Base-by-base conservation (phyloP, 2,888 invertebrate species). In the Epinotia bilunana region DNA sequence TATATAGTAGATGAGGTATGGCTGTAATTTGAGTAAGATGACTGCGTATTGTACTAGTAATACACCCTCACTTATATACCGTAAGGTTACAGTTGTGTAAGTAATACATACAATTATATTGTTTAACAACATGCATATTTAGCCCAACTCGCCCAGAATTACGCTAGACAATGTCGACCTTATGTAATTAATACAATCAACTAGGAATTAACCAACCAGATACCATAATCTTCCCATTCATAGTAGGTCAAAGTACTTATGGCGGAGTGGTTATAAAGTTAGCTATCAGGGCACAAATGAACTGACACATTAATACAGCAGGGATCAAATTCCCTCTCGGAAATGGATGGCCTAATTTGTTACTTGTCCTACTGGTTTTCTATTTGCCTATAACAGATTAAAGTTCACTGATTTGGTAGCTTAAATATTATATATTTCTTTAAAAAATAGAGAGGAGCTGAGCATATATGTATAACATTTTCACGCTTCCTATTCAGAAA, bases 291-390 rank as follows among this genome's bases (percentile, higher is more conserved):
- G 61, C 65, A 61, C 72, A 62, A 75, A 74, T 58, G 57, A 63
- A 69, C 69, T 58, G 69, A 46, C 58, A 63, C 69, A 74, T 63
- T 69, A 69, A 74, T 69, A 69, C 68, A 68, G 63, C 57, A 46
- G 63, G 63, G 74, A 69, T 74, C 74, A 74, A 74, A 69, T 63
- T 63, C 67, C 69, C 57, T 69, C 72, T n/a, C 53, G n/a, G 74
- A 72, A 80, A 81, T 79, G 73, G 78, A 80, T 81, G 78, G 78
- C 79, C 76, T 80, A 80, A 80, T 80, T 81, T 69, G 68, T 46
- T 74, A 9, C 58, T 33, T 53, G 23, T 62, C 28, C 58, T 58
- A 73, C 46, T 73, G 28, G 46, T 63, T 57, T 74, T 69, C 62
- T 33, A 63, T 69, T 63, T 63, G 63, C 20, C 63, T 46, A 39